Base-by-base conservation (phyloP, 2,113 vertebrate genomes). In the Phalacrocorax carbo region DNA sequence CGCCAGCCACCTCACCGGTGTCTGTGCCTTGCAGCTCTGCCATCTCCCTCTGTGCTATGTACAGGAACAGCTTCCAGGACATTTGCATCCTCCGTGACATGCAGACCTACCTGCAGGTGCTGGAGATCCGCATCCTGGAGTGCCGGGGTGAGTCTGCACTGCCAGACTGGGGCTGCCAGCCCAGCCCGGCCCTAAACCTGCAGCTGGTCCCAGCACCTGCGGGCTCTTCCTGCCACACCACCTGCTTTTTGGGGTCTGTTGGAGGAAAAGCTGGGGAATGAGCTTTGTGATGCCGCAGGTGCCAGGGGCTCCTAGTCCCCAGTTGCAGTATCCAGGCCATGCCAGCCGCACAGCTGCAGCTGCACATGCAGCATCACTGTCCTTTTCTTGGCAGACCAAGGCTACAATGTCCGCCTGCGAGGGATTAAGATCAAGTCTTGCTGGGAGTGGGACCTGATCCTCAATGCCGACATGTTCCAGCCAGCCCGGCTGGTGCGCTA, bases 1-100 rank as follows among this genome's bases (percentile, higher is more conserved):
- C 0, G 0, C 86, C 8, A 23, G 73, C 75, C 6, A 9, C 44
- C 32, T 75, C 1, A 2, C 11, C 0, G 0, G 9, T 66, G 32
- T 44, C 32, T 92, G 66, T 77, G 44, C 71, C 29, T 88, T 3
- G 3, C 29, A 30, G 78, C 60, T 91, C 48, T 90, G 38, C 82
- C 58, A 54, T 64, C 38, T 87, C 51, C 49, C 58, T 80, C 44
- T 18, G 0, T 96, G 60, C 92, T 95, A 64, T 57, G n/a, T 92
- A 32, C 89, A 99, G 99, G 93, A 99, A 97, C 94, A 98, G 99
- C 93, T 99, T 98, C 48, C 99, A 98, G 79, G 98, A 99, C 12
- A 97, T 99, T 32, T 99, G 99, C 95, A 98, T 99, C 82, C 98
- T 99, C 95, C 99, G 99, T 2, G 98, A 99, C 90, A 99, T 99